Evolutionary conservation across 2,888 invertebrate species (phyloP).

Genomic region (Diloba caeruleocephala): DNA sequence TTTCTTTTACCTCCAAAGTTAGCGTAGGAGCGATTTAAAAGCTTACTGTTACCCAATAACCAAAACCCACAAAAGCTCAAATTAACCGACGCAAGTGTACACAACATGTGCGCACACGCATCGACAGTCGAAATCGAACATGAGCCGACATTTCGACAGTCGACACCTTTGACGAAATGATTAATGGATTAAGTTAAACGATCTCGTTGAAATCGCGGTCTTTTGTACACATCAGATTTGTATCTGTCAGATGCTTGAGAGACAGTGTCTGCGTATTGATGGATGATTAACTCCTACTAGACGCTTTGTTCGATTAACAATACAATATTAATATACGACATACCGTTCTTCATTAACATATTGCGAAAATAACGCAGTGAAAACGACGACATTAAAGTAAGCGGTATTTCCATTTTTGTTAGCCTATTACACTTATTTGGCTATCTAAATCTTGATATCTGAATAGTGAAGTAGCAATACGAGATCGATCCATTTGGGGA

Average conservation of each 20-base stretch:
- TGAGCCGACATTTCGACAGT: slow-evolving; percentile 43
- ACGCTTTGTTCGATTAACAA: slow-evolving; percentile 30
- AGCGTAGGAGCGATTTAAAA: no score
- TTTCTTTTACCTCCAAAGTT: no score
- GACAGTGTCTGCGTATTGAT: slow-evolving; percentile 54
- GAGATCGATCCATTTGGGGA: slow-evolving; percentile 15
- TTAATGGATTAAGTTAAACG: slow-evolving; percentile 55
- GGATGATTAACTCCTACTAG: slow-evolving; percentile 37
- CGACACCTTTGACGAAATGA: slow-evolving; percentile 57
- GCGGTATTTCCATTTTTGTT: slow-evolving; percentile 17
- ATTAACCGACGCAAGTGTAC: slow-evolving; percentile 35
- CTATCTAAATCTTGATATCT: slow-evolving; percentile 41
- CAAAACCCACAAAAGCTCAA: slow-evolving; percentile 29
- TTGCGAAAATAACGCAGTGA: slow-evolving; percentile 15
- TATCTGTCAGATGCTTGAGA: slow-evolving; percentile 55
- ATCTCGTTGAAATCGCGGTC: slow-evolving; percentile 53
- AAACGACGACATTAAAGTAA: slow-evolving; percentile 24
- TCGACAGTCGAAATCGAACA: slow-evolving; percentile 33
- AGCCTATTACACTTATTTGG: slow-evolving; percentile 21
- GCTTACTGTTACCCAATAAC: slow-evolving; percentile 10
- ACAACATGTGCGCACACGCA: slow-evolving; percentile 25
- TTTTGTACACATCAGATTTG: slow-evolving; percentile 51
- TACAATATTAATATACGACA: slow-evolving; percentile 13
- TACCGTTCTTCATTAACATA: slow-evolving; percentile 22
- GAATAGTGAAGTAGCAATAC: slow-evolving; percentile 25